Evolutionary conservation across 2,888 invertebrate species (phyloP), one percentile per base, ranked within the genome.

Genomic region (Pandemis heparana): DNA sequence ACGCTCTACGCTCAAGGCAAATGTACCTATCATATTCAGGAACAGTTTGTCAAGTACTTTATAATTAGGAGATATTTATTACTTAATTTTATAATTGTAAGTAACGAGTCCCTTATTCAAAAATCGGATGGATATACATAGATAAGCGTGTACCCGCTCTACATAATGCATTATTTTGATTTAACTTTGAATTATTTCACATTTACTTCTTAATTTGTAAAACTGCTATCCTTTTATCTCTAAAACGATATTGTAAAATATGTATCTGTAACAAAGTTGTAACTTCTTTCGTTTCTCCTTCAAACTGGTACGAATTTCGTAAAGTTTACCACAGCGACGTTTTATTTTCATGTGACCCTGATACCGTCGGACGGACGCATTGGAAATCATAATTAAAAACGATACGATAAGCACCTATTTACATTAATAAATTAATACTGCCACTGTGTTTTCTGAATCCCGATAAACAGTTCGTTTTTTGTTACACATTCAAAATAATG

Each of bases 321-420:
- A 75, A 75, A 60, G 56, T 64, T 72, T 72, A 72, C 61, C 64
- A 64, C 70, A 75, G 68, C 64, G 68, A 70, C 76, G 72, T 73
- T 67, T 75, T 70, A 75, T 75, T 74, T 74, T 64, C 60, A 67
- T 67, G 41, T 74, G 74, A 74, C 75, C 75, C 64, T 75, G 74
- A 74, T 74, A 66, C 48, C 51, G 56, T 10, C 56, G 71, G 72
- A 71, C 65, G 76, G 71, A 75, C 75, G 77, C 71, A 71, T 70
- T 76, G 65, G 75, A 72, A 77, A 72, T 70, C 75, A 74, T 72
- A 77, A 75, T 68, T 76, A 74, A 62, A 75, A 74, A 70, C 72
- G 60, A 74, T 65, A 70, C 72, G 64, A 74, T 70, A 70, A 74
- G 64, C 53, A 23, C 43, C 51, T 46, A 74, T 74, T 70, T 74